Evolutionary conservation across 2,888 invertebrate genomes (phyloP).

Genomic region (Falcaria lacertinaria): DNA sequence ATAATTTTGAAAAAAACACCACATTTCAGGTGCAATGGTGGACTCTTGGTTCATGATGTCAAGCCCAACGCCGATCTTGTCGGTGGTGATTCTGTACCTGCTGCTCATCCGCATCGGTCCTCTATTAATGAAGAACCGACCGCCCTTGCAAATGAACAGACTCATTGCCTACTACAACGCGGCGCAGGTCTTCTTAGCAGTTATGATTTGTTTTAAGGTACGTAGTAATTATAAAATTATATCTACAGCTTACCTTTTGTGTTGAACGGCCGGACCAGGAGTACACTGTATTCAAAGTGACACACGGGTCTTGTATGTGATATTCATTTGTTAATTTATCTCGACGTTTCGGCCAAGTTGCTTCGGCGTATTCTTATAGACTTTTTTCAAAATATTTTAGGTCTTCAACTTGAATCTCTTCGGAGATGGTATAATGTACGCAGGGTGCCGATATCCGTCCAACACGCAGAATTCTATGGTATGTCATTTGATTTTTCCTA

Average conservation of each 20-base stretch:
- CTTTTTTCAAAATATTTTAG: conserved; percentile 35
- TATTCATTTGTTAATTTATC: no score
- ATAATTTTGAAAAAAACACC: no score
- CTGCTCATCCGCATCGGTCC: conserved; percentile 87
- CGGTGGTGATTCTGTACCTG: conserved; percentile 83
- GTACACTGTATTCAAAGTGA: no score
- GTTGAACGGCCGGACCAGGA: no score
- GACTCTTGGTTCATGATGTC: conserved; percentile 90
- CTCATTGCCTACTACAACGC: conserved; percentile 91
- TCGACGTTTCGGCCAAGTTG: no score
- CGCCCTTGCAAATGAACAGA: conserved; percentile 84
- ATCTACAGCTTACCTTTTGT: no score
- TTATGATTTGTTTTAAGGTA: conserved; percentile 64
- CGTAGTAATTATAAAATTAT: no score
- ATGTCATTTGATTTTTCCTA: conserved; percentile 10
- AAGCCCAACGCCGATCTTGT: conserved; percentile 83
- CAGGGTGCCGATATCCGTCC: conserved; percentile 68
- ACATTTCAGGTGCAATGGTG: conserved; percentile 85
- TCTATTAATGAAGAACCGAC: conserved; percentile 85
- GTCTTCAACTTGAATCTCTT: conserved; percentile 65
- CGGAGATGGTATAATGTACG: conserved; percentile 63
- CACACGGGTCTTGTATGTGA: no score
- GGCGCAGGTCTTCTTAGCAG: conserved; percentile 90
- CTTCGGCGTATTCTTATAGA: not conserved
- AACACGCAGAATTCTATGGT: conserved; percentile 63